A percentile compares a stretch with the other conserved stretches of the same genome.
These are phyloP conservation scores for Ashinkailepas kermadecensis DNA, from an alignment of 2,888 invertebrate genomes.

Conservation along the genomic window DNA sequence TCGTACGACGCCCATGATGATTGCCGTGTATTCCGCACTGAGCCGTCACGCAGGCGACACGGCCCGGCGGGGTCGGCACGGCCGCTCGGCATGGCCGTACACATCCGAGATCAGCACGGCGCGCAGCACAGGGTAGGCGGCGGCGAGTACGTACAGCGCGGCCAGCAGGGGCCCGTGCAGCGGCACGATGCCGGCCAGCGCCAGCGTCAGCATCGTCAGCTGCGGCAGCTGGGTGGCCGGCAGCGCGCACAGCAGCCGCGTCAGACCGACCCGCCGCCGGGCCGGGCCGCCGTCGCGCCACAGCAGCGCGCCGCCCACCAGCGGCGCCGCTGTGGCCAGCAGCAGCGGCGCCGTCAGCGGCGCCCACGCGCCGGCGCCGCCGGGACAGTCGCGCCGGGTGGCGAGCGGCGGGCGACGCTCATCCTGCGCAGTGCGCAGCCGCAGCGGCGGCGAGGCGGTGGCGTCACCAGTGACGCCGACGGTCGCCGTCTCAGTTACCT, in stretches of 20 bases:
- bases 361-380: not conserved
- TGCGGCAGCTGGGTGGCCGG: slow-evolving; percentile 1
- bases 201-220: not conserved
- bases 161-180: not conserved
- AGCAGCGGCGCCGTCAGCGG: not conserved
- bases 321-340: not conserved
- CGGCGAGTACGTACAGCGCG: not conserved
- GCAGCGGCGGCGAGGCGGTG: not conserved
- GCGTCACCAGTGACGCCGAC: not conserved
- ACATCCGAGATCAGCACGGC: not conserved
- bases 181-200: not conserved
- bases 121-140: not conserved
- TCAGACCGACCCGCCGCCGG: not conserved
- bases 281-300: not conserved
- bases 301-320: not conserved
- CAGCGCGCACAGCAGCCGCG: slow-evolving; percentile 4
- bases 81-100: not conserved
- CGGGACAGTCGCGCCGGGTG: not conserved
- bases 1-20: too few relatives aligned
- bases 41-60: not conserved
- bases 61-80: not conserved
- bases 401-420: not conserved
- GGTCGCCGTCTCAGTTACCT: not conserved
- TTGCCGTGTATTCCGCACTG: too few relatives aligned
- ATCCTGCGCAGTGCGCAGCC: not conserved